Evolutionary conservation across 1,140 invertebrate genomes (phyloP), one percentile per base, ranked within the genome.

Genomic region (Polyergus mexicanus): DNA sequence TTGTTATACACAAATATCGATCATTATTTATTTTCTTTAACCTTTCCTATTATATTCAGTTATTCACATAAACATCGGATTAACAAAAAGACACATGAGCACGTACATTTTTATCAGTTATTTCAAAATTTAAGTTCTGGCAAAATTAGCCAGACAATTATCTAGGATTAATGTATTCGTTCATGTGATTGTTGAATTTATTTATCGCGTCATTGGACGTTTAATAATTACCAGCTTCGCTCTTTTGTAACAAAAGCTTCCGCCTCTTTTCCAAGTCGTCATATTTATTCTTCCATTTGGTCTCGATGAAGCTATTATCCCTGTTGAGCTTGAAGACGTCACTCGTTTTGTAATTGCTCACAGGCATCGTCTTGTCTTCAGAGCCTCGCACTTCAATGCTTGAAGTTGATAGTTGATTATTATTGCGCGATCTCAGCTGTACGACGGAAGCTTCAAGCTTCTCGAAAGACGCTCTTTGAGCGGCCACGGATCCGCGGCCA

Each of bases 231-330:
- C 97, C 96, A 96, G 96, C 96, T 95, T 97, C 97, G 77, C 95
- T 96, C 92, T 96, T 96, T 85, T 96, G 95, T 51, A 97, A 94
- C 86, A 97, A 91, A 47, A 95, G 90, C 94, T 97, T 97, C 91
- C 96, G 95, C 87, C 95, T 96, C 81, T 96, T 95, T 91, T 97
- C 97, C 2, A 96, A 95, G 28, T 97, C 97, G 80, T 97, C 97
- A 88, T 95, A 97, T 93, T 96, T 97, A 47, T 90, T 94, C 93
- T 96, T 97, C 97, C 97, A 97, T 87, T 96, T 96, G 91, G 62
- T 90, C 83, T 93, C 91, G 1, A 80, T 25, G 41, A 93, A 92
- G 68, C 93, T 93, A 71, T 94, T 92, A 85, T 88, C 93, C 6
- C 92, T 88, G 41, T 92, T 91, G 11, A 94, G 87, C 77, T 87